A percentile compares a stretch with the other conserved stretches of the same genome.
phyloP scores from a whole-genome alignment of 2,113 vertebrate genomes.

The Pseudopodoces humilis region DNA sequence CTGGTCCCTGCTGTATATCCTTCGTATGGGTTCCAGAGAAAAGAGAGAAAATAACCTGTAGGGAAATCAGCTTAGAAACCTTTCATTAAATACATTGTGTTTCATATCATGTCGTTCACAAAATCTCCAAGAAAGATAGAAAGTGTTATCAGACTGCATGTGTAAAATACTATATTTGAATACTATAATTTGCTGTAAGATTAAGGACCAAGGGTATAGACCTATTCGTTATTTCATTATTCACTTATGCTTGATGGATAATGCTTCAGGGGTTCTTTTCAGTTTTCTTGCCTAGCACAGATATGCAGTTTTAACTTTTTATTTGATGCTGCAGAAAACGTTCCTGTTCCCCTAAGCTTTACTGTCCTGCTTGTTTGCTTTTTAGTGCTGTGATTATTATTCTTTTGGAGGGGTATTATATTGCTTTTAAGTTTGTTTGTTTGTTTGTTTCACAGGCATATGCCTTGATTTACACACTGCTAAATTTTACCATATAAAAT shows the following conservation, averaged over 20 bases:
- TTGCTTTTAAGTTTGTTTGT: not conserved
- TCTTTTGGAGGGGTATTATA: slow-evolving; percentile 18
- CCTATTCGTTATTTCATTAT: slow-evolving; percentile 74
- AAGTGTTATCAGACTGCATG: slow-evolving; percentile 75
- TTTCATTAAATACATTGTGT: slow-evolving; percentile 83
- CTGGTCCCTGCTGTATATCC: slow-evolving; percentile 78
- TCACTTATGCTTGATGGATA: slow-evolving; percentile 74
- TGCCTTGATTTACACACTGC: slow-evolving; percentile 1
- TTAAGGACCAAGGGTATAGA: slow-evolving; percentile 75
- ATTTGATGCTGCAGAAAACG: slow-evolving; percentile 52
- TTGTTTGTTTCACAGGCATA: not conserved
- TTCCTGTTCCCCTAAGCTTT: slow-evolving; percentile 2
- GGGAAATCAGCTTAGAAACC: slow-evolving; percentile 82
- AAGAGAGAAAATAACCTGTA: slow-evolving; percentile 82
- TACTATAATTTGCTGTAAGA: slow-evolving; percentile 81
- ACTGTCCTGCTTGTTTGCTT: slow-evolving; percentile 29
- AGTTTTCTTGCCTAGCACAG: slow-evolving; percentile 26
- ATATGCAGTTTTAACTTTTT: slow-evolving; percentile 59
- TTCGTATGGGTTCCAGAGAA: slow-evolving; percentile 79
- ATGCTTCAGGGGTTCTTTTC: slow-evolving; percentile 66
- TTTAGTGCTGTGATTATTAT: slow-evolving; percentile 3
- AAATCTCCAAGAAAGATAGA: slow-evolving; percentile 77
- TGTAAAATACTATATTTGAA: slow-evolving; percentile 79
- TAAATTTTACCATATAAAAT: not conserved
- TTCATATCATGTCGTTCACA: slow-evolving; percentile 77